phyloP scores from a whole-genome alignment of 2,113 vertebrate genomes.

The Equus przewalskii region DNA sequence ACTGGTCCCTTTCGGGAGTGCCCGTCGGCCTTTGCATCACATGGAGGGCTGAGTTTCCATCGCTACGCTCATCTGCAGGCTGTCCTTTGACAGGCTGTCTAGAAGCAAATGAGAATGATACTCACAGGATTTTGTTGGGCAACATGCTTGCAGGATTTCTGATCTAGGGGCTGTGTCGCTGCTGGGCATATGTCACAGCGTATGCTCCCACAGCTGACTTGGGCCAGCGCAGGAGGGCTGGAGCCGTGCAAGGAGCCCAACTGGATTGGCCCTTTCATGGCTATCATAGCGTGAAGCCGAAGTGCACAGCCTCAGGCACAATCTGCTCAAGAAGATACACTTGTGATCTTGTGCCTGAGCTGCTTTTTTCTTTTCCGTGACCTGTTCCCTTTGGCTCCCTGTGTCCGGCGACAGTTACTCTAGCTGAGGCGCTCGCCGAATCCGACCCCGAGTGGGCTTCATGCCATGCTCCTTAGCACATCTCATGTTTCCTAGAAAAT shows the following conservation, averaged over 20 bases:
- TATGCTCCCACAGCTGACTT: too few species aligned
- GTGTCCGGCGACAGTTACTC: accelerated
- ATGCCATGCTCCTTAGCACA: not conserved
- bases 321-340: not conserved
- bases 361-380: too few species aligned
- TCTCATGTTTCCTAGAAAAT: not conserved
- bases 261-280: accelerated
- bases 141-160: not conserved
- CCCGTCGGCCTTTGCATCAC: not conserved
- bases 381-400: not conserved
- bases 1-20: not conserved
- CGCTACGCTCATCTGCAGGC: not conserved
- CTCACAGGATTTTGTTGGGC: not conserved
- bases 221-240: not conserved
- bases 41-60: not conserved
- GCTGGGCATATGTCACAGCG: not conserved
- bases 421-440: not conserved
- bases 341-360: accelerated
- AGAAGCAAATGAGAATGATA: not conserved
- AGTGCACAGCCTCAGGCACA: not conserved
- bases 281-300: not conserved
- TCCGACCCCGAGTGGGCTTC: not conserved
- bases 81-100: too few species aligned
- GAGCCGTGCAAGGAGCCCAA: not conserved
- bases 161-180: not conserved